Percentiles rank a stretch among this genome's conserved stretches.
Conservation (phyloP, 1,140 invertebrate genomes). For the Camponotus pennsylvanicus region DNA sequence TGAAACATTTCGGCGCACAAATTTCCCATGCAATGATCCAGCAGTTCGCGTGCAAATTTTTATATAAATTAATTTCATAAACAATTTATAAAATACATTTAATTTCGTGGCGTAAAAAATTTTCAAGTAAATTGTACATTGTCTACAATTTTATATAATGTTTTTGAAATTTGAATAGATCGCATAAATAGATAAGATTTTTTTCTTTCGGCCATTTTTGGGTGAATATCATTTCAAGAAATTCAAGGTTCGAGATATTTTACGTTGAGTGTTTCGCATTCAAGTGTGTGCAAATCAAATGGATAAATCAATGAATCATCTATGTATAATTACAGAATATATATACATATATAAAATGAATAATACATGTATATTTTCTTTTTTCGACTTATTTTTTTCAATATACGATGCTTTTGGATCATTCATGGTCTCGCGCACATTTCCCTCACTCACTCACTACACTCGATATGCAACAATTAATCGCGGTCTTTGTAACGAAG, state of each 20-base stretch:
- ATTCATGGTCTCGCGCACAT: constrained; percentile 18
- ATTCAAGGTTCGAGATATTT: background rate
- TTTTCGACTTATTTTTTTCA: background rate
- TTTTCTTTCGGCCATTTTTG: background rate
- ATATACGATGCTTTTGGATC: constrained; percentile 9
- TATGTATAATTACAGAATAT: background rate
- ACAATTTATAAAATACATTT: no score
- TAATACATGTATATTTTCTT: no score
- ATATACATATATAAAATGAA: no score
- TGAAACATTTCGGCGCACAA: background rate
- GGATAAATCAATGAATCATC: background rate
- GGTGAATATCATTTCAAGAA: background rate
- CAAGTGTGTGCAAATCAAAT: constrained; percentile 5
- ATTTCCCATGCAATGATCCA: constrained; percentile 15
- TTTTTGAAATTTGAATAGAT: background rate
- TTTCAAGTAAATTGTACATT: background rate
- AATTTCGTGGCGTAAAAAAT: no score
- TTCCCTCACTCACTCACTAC: constrained; percentile 17
- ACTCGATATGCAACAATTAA: constrained; percentile 59
- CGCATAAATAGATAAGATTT: background rate
- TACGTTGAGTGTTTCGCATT: background rate
- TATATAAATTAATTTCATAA: background rate
- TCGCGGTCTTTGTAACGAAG: constrained; percentile 44
- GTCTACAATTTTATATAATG: background rate
- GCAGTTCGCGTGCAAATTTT: background rate